Conservation (phyloP, 2,113 vertebrate genomes). For the Halichoerus grypus region DNA sequence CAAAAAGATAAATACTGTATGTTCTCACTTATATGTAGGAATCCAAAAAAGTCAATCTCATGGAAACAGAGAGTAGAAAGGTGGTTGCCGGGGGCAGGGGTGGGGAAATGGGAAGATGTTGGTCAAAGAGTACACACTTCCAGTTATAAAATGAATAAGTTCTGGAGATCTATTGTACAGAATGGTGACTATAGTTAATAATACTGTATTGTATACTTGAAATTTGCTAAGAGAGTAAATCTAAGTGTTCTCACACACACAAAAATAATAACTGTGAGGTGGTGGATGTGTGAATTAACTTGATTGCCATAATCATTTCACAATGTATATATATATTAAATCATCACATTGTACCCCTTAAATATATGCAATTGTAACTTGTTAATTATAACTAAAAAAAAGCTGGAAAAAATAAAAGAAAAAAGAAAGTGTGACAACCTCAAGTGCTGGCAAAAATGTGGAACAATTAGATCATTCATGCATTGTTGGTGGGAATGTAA, state of each 20-base stretch:
- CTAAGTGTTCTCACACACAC: not conserved
- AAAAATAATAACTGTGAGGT: not conserved
- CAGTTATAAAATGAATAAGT: not conserved
- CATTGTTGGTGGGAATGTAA: not conserved
- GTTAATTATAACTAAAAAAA: not conserved
- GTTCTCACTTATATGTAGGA: not conserved
- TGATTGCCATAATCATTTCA: not conserved
- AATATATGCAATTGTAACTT: not conserved
- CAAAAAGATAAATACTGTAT: not conserved
- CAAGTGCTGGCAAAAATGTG: not conserved
- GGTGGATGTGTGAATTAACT: not conserved
- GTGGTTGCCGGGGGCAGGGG: not conserved
- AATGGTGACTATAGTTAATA: not conserved
- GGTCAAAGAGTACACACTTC: not conserved
- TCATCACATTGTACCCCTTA: not conserved
- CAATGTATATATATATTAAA: not conserved
- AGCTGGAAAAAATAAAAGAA: not conserved
- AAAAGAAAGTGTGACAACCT: not conserved
- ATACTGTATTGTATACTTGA: not conserved
- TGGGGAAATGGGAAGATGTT: not conserved
- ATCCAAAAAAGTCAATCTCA: not conserved
- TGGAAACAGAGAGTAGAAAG: not conserved
- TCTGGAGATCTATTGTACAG: not conserved
- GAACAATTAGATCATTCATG: not conserved
- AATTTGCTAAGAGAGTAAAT: not conserved